Evolutionary conservation across 1,140 invertebrate genomes (phyloP), one percentile per base, ranked within the genome.

Genomic region (Eriosoma lanigerum): DNA sequence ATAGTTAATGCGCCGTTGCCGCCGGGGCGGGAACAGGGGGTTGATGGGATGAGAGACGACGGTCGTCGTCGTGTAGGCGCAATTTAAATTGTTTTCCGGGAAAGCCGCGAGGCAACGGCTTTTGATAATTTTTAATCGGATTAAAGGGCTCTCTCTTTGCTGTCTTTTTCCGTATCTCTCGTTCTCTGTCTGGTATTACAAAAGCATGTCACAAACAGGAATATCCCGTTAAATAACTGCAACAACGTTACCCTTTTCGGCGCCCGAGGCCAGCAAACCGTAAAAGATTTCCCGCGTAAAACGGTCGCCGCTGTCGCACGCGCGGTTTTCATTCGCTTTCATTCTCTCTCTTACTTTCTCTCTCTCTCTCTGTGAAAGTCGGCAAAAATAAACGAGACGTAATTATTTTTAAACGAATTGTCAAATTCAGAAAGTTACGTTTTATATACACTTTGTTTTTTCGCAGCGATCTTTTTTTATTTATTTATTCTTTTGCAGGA

Each of bases 321-420:
- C 38, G 64, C 46, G 15, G 32, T 8, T 8, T 38, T 38, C n/a
- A 38, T n/a, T n/a, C n/a, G n/a, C n/a, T n/a, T 4, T 3, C 8
- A 38, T 38, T 38, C 46, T 50, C 24, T 44, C 44, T 48, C 21
- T 13, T 46, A 4, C 66, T 26, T 19, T 26, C 68, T 21, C 32
- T 66, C 8, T 64, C 26, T 10, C 24, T 66, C 8, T 64, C 26
- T 10, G 3, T 21, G 24, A 54, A 50, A 72, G 70, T 38, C 50
- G 54, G 38, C 75, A 48, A 78, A 78, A 78, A 62, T 32, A 60
- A 78, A 78, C 75, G 75, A 60, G 52, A 78, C 75, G 75, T 78
- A 78, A 78, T 78, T 62, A 78, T 78, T 78, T 78, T 78, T 78
- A 78, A 78, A 78, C 75, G 75, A 60, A 78, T 78, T 62, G 75